Evolutionary conservation across 2,797 vertebrate species (phyloP), one percentile per base, ranked within the genome.

Genomic region (Alfaro cultratus): DNA sequence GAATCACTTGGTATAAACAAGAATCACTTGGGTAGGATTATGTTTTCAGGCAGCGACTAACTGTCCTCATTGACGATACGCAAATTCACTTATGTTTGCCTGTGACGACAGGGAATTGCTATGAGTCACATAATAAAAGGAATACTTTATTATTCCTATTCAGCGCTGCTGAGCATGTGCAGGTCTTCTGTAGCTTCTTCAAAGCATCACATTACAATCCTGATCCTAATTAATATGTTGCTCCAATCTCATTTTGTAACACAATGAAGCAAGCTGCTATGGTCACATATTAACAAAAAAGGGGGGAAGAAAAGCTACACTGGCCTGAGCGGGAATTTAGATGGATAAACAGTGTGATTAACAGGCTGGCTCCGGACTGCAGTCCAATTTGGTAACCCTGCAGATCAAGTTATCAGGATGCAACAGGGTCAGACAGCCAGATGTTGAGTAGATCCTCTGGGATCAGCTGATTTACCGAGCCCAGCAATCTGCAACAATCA

Each of bases 361-460:
- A 93, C 89, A 89, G 89, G 82, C 89, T 88, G 92, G 84, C 89
- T 85, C 83, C 73, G 88, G 6, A 49, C 87, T 83, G 86, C 81
- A 60, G 89, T 89, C 93, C 89, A 93, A 83, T 92, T 91, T 45
- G 39, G 87, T 92, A 90, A 92, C 91, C 91, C 94, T 89, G 91
- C 88, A 91, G 94, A 93, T 94, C 88, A 93, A 92, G 87, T 93
- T 90, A 91, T 95, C 92, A 93, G 91, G 88, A 94, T 92, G 92
- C 77, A 88, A 87, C 83, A 21, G 85, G 91, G 90, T 91, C 91
- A 93, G 91, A 92, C 91, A 11, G 90, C 91, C 94, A 94, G 94
- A 95, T 95, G 94, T 95, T 93, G 86, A 82, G 91, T 83, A 91
- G 91, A 94, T 93, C 92, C 93, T 89, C 87, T 92, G 53, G 85